Base-by-base conservation (phyloP, 2,888 invertebrate genomes). In the Mythimna loreyi region DNA sequence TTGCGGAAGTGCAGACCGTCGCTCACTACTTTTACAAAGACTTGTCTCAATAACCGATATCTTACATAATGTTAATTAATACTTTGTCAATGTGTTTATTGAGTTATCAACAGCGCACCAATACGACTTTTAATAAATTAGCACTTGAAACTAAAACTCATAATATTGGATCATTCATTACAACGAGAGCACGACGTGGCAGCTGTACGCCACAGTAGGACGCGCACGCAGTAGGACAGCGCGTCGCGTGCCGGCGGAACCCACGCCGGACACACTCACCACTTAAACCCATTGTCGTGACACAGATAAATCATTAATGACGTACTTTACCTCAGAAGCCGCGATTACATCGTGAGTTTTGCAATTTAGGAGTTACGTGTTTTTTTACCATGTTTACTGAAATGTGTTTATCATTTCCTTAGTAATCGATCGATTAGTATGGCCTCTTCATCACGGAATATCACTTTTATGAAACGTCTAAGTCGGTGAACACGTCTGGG, bases 141-240 rank as follows among this genome's bases (percentile, higher is more conserved):
- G 28, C 13, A 21, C 47, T 59, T 16, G 33, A 11, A 59, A 52
- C 23, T 25, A 16, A 61, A 57, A 72, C 13, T 23, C 23, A 49
- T 25, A 56, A 59, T 53, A 47, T 33, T 36, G 43, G 52, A 33
- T 28, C 36, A 45, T n/a, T n/a, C n/a, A 72, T 45, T 49, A 25
- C 21, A 63, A 71, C 36, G 49, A 62, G 71, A 77, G 78, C 73
- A 57, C 70, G 23, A 59, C 60, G 19, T 28, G 33, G 73, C 73
- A 21, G 33, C 72, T 33, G 55, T 11, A 13, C 28, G 71, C 57
- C n/a, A 9, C 33, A n/a, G 30, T 23, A 2, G 45, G 43, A 3
- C 23, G 16, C 3, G 43, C 7, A 36, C 50, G 4, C 72, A 55
- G 67, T 33, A 16, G 3, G 8, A 19, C 43, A 6, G 9, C 0